Base-by-base conservation (phyloP, 2,113 vertebrate species). In the Lophius piscatorius region DNA sequence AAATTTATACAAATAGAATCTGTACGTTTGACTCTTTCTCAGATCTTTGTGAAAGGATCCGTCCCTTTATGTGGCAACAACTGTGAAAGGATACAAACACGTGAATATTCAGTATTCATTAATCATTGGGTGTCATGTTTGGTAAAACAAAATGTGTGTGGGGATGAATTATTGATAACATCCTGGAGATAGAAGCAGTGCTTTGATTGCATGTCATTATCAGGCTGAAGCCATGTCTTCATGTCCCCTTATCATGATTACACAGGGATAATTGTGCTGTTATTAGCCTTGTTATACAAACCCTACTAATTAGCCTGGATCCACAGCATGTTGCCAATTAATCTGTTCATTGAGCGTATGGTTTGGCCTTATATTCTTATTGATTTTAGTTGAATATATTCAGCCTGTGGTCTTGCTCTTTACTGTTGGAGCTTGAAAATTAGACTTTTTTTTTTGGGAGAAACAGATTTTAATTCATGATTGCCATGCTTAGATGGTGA, bases 141-240 rank as follows among this genome's bases (percentile, higher is more conserved):
- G 59, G 63, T 71, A 40, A 31, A 65, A 73, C 61, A 70, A 73
- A 81, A 74, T 69, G 61, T 9, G 33, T 54, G 55, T 44, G 67
- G 35, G 76, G 63, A 83, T 87, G 80, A 90, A 88, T 88, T 85
- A 87, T 83, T 85, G 78, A 84, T 81, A 67, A 59, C 66, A 83
- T 83, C 62, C 64, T 60, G 76, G 59, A 73, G 80, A 87, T 86
- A 87, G 75, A 76, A 75, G 52, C 79, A 59, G 65, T 3, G 38
- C 81, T 82, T 64, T 86, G 86, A 90, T 88, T 85, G 75, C 81
- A 82, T 86, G 86, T 81, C 78, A 81, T 87, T 74, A 79, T 74
- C 76, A 83, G 72, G 78, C 78, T 86, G 79, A 82, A 78, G 76
- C 78, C 62, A 65, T 23, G 76, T 81, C 76, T 74, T 62, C 80